Evolutionary conservation across 2,888 invertebrate species (phyloP), one percentile per base, ranked within the genome.

Genomic region (Torymus aiolomorphi): DNA sequence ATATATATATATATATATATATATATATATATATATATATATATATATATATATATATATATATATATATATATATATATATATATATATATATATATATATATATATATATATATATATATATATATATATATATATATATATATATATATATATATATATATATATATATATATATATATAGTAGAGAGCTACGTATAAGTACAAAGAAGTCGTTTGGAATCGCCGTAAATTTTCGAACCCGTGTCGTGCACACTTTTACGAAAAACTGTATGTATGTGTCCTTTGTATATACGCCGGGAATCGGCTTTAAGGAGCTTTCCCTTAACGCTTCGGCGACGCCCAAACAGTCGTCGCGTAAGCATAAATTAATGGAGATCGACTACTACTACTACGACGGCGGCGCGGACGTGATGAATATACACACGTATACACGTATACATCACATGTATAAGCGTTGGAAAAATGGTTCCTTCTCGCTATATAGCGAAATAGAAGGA

Each of bases 331-430:
- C n/a, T 42, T 2, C 4, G 1, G 2, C 16, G 14, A 14, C 31
- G 5, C 11, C 18, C 1, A 2, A 20, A 20, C 20, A 20, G 20
- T 20, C 20, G 14, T 61, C 56, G 14, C 63, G 73, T 49, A 49
- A 65, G 65, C 65, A 74, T 74, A 63, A 74, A 74, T 65, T 74
- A 74, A 74, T 74, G 73, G 31, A 63, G 73, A 74, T 63, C 31
- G 72, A 72, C 71, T 20, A 18, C 12, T 20, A 67, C 2, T 52
- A 0, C 16, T n/a, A 20, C 20, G 2, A 59, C 3, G 18, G 66
- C 66, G 10, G 3, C 16, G 16, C 13, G 18, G 52, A 31, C 11
- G 52, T n/a, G 4, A 18, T 56, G 57, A 42, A 42, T 42, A 42
- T 42, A 42, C 42, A 42, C 42, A 42, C 31, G 4, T 31, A 31